phyloP scores from a whole-genome alignment of 2,797 vertebrate genomes.

The Pachyuromys duprasi region DNA sequence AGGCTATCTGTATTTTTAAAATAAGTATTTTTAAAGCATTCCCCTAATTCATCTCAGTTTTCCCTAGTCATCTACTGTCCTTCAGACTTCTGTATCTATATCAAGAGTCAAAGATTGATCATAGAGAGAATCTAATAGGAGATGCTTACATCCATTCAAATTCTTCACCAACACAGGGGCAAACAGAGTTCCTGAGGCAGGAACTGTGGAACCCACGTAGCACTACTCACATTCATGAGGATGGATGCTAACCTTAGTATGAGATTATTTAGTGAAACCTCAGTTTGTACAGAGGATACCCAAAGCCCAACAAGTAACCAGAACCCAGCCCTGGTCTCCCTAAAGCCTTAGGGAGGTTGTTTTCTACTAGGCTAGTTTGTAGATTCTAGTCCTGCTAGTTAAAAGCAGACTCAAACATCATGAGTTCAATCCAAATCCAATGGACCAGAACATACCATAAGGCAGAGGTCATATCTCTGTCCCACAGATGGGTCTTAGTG shows the following conservation, averaged over 20 bases:
- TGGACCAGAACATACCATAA: background rate
- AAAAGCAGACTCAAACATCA: background rate
- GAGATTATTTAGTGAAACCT: background rate
- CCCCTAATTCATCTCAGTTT: background rate
- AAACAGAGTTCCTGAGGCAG: background rate
- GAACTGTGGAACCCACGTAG: background rate
- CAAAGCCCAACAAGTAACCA: background rate
- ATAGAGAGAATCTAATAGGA: background rate
- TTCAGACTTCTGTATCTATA: background rate
- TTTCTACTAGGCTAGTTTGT: background rate
- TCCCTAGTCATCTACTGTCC: background rate
- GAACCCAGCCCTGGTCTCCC: background rate
- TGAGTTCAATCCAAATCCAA: background rate
- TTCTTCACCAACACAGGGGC: background rate
- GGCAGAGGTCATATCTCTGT: background rate
- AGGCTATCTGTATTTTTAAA: background rate
- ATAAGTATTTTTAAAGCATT: background rate
- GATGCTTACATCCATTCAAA: background rate
- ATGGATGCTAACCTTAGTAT: background rate
- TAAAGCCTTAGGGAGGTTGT: background rate
- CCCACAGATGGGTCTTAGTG: background rate
- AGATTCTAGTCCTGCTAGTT: background rate
- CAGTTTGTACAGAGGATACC: background rate
- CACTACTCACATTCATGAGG: background rate
- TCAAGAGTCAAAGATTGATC: background rate